Base-by-base conservation (phyloP, 2,797 vertebrate genomes). In the Apodemus agrarius region DNA sequence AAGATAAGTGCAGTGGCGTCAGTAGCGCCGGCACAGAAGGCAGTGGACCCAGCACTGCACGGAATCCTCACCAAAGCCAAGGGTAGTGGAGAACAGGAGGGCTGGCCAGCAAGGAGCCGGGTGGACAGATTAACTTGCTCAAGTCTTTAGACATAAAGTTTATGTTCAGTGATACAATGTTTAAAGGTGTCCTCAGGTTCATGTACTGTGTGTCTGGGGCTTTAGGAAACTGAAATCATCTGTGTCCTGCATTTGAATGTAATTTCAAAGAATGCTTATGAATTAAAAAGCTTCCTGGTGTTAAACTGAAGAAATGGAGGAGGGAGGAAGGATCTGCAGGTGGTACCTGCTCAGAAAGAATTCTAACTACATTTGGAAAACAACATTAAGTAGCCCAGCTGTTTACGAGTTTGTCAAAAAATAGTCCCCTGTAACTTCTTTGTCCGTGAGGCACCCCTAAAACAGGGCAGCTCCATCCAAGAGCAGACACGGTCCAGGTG, bases 191-290 rank as follows among this genome's bases (percentile, higher is more conserved):
- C 21, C 22, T 89, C 78, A 54, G 21, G 21, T 49, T 93, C 46
- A 80, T 63, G 57, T 69, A 69, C 13, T 75, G 21, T 91, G 16
- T 63, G 59, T 85, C 6, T n/a, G 91, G 75, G 80, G 37, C 24
- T 94, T 82, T 79, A 90, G 90, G 61, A 93, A 92, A 57, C 31
- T 29, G 17, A 90, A 91, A 93, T 57, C 80, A 46, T 90, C 22
- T 84, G 43, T 89, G 72, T 94, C 72, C 61, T 78, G 63, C 13
- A 59, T 80, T 87, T 94, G 80, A 96, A 95, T 93, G 74, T 37
- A 95, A 95, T 65, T 78, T 74, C 54, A 89, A 96, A 91, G 29
- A 82, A 49, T 72, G 5, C 69, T 89, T 82, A 90, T 74, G 63
- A 69, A 49, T 61, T 57, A 96, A 91, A 94, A n/a, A 67, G 79